phyloP scores from a whole-genome alignment of 2,797 vertebrate species.

The Allobates femoralis region DNA sequence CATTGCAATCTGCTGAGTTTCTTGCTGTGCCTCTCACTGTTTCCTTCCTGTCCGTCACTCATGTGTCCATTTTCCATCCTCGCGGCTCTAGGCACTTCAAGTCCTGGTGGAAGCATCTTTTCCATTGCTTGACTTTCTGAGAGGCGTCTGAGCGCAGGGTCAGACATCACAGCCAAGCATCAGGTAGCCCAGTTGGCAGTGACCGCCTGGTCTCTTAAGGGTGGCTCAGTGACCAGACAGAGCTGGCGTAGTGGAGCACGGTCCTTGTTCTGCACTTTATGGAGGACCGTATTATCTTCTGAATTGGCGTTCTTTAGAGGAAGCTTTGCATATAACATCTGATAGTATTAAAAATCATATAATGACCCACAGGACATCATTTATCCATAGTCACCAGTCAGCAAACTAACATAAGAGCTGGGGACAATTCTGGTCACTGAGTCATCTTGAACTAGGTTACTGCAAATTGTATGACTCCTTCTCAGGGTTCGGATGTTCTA shows the following conservation, averaged over 20 bases:
- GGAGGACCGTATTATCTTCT: background rate
- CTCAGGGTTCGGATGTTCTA: background rate
- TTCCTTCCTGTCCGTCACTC: conserved; percentile 29
- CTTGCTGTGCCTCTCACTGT: background rate
- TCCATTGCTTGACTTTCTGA: conserved; percentile 69
- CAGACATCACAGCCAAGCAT: conserved; percentile 64
- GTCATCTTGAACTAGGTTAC: background rate
- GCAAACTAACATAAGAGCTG: background rate
- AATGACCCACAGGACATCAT: too few species aligned
- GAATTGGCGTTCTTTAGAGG: background rate
- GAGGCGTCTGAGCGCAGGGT: conserved; percentile 70
- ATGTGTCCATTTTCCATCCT: conserved; percentile 45
- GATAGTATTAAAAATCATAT: background rate
- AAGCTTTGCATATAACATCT: background rate
- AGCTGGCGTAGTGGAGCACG: background rate
- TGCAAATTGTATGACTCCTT: background rate
- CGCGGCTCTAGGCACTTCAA: conserved; percentile 66
- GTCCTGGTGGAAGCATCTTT: conserved; percentile 70
- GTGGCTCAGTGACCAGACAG: conserved; percentile 35
- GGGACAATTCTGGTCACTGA: conserved; percentile 24
- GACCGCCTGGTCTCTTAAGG: conserved; percentile 18
- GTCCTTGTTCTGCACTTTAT: background rate
- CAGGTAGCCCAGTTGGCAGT: conserved; percentile 55
- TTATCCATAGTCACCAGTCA: background rate
- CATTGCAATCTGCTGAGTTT: background rate